Base-by-base conservation (phyloP, 2,797 vertebrate genomes). In the Todus mexicanus region DNA sequence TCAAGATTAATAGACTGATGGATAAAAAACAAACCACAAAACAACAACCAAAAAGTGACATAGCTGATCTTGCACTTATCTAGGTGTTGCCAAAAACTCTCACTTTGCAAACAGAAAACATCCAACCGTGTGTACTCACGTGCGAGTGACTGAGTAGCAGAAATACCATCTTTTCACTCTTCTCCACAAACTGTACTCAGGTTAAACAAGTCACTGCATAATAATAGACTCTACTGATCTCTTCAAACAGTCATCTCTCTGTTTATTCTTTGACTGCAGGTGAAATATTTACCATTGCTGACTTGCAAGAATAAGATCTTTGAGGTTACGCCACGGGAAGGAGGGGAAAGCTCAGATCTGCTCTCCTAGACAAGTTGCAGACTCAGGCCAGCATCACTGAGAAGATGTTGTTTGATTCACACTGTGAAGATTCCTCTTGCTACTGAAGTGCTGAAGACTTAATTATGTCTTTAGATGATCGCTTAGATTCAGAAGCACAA, bases 401-500 rank as follows among this genome's bases (percentile, higher is more conserved):
- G 72, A 74, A 80, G 69, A 43, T 4, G 38, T 26, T 63, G 68
- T 76, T 90, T 79, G 76, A 57, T 45, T 87, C 92, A 89, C 53
- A 89, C 89, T 79, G 57, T 11, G 38, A 92, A 94, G 68, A 75
- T 89, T 84, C 54, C 70, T 84, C 68, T 64, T 14, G 48, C 75
- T 66, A 29, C 87, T 72, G 72, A 84, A 92, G 87, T 84, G 83
- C 78, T 93, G 93, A 95, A 92, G 87, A 82, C 90, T 86, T 92
- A 86, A 95, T 96, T 95, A 90, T 2, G 26, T 45, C 89, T 94
- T 96, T 72, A 94, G 95, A 87, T 73, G 89, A 83, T 76, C 88
- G 50, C 89, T 92, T 48, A 79, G 82, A 92, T 92, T 61, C 73
- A 59, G 76, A 53, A 90, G 91, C 84, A 75, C 31, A 51, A 37